These are phyloP conservation scores for Thunnus maccoyii DNA, from an alignment of 2,113 vertebrate species.

Conservation along the genomic window DNA sequence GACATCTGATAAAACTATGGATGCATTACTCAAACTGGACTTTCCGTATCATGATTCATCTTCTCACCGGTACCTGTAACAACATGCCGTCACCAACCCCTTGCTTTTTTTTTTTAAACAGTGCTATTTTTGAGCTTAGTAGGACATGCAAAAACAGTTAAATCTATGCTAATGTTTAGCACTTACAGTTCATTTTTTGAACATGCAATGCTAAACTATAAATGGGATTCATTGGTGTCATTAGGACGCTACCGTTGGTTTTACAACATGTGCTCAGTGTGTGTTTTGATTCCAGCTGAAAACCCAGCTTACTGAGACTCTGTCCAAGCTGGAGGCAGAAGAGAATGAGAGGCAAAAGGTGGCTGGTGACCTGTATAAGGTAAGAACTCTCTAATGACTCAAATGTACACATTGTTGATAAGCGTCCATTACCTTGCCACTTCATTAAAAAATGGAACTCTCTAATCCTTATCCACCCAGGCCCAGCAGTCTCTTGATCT, in stretches of 20 bases:
- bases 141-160: neutral
- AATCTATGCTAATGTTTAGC: neutral
- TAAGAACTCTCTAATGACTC: conserved; percentile 66
- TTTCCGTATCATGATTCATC: conserved; percentile 19
- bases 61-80: neutral
- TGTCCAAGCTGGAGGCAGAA: conserved; percentile 90
- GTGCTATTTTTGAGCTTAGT: conserved; percentile 30
- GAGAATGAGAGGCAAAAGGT: conserved; percentile 92
- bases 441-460: conserved; percentile 8
- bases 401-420: neutral
- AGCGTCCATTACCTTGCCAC: neutral
- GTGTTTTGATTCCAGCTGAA: conserved; percentile 89
- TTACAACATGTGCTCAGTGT: conserved; percentile 6
- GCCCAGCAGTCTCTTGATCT: conserved; percentile 94
- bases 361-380: conserved; percentile 93
- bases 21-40: conserved; percentile 1
- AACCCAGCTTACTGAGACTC: conserved; percentile 91
- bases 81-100: conserved; percentile 16
- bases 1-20: neutral
- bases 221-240: neutral
- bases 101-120: neutral
- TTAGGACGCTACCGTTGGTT: neutral
- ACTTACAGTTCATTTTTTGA: neutral
- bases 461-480: conserved; percentile 72
- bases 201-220: neutral